Conservation (phyloP, 2,888 invertebrate species). For the Mythimna albipuncta region DNA sequence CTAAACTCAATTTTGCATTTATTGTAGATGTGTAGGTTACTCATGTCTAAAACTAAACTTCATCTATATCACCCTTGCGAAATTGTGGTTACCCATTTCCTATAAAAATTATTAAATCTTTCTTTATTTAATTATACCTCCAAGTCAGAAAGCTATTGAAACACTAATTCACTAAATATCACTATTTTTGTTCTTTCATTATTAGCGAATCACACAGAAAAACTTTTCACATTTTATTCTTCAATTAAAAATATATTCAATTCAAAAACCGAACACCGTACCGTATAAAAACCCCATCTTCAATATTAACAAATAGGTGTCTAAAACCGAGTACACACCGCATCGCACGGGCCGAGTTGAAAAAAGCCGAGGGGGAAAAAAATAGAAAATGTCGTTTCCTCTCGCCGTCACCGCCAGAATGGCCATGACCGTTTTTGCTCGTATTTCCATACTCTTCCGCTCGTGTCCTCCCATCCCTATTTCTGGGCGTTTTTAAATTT, state of each 20-base stretch:
- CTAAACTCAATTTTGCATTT: no score
- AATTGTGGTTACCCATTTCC: neutral
- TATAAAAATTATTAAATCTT: neutral
- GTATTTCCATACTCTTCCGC: conserved; percentile 78
- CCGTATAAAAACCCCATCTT: conserved; percentile 39
- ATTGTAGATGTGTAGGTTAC: no score
- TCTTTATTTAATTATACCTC: no score
- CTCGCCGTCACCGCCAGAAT: conserved; percentile 88
- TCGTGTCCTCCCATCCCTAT: conserved; percentile 76
- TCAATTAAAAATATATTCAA: conserved; percentile 26
- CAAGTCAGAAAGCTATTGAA: neutral
- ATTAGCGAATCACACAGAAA: neutral
- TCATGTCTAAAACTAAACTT: no score
- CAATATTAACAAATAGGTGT: conserved; percentile 64
- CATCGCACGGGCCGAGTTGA: conserved; percentile 51
- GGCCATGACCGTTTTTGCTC: conserved; percentile 82
- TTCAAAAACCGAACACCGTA: conserved; percentile 27
- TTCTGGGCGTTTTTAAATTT: conserved; percentile 79
- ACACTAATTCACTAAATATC: neutral
- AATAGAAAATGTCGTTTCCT: conserved; percentile 85
- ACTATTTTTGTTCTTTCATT: neutral
- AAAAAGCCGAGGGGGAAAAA: conserved; percentile 71
- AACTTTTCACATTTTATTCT: neutral
- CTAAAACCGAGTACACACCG: conserved; percentile 59
- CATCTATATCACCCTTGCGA: no score